Percentiles rank a stretch among this genome's conserved stretches.
Evolutionary conservation across 2,888 invertebrate genomes (phyloP).

Genomic region (Apomyelois bistriatella): DNA sequence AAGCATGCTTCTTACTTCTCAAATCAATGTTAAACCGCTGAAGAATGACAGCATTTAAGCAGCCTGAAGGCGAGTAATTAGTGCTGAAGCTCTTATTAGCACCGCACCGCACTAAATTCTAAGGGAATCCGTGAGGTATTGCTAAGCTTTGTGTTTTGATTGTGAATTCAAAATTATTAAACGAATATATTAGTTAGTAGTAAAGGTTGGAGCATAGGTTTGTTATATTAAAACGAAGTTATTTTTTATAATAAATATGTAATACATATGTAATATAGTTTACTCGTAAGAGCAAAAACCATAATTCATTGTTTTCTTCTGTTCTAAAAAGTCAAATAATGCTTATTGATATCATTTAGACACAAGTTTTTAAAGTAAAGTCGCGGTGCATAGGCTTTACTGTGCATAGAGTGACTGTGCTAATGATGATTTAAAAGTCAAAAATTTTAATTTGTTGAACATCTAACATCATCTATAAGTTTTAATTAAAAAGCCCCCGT

Average conservation of each 20-base stretch:
- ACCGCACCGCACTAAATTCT: constrained; percentile 51
- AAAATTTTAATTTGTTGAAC: background rate
- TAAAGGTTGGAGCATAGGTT: no score
- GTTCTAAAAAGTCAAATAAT: no score
- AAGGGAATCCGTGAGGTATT: background rate
- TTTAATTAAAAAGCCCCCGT: constrained; percentile 4
- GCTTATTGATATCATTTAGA: no score
- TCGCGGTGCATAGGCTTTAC: no score
- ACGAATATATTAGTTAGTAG: no score
- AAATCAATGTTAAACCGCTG: constrained; percentile 45
- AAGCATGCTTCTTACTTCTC: constrained; percentile 19
- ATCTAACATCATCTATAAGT: constrained; percentile 1
- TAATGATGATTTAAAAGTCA: background rate
- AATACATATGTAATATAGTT: no score
- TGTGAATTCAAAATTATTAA: background rate
- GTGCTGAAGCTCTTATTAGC: constrained; percentile 57
- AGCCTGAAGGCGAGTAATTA: constrained; percentile 71
- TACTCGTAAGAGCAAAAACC: no score
- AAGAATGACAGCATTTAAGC: constrained; percentile 72
- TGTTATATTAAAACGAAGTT: no score
- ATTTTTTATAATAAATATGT: no score
- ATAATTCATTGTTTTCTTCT: no score
- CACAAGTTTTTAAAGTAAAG: no score
- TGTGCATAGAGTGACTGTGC: background rate
- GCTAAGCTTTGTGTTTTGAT: background rate